Base-by-base conservation (phyloP, 2,797 vertebrate genomes). In the Pteropus rufus region DNA sequence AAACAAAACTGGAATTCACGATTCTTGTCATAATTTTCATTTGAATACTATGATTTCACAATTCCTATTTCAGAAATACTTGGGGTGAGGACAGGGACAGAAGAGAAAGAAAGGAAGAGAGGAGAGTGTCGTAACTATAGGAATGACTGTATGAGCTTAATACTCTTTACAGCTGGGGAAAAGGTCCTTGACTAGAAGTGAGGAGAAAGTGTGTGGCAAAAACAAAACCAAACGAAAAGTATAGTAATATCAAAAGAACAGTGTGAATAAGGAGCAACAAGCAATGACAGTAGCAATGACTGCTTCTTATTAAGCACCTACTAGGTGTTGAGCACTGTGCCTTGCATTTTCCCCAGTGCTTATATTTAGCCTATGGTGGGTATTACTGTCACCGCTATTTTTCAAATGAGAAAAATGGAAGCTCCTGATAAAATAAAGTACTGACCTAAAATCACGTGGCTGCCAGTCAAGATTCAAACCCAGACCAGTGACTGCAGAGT, bases 1-100 rank as follows among this genome's bases (percentile, higher is more conserved):
- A 3, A 31, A n/a, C 60, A 65, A 31, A 49, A 46, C 46, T 54
- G 9, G 23, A 67, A 58, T 7, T 65, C 36, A 39, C 29, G 8
- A 31, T 31, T 76, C 44, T 86, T 2, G 15, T 70, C 24, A 36
- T 29, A 49, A 81, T 67, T 92, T 96, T 70, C 7, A 92, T 65
- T 67, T 79, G 54, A 89, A 54, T 49, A 19, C 6, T 58, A 58
- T 29, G 34, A 92, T 73, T 19, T 81, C 24, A 39, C 5, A 46
- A 70, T 83, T 79, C 6, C 2, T 19, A 72, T 23, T 58, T 90
- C n/a, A 92, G 62, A 7, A 58, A 56, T 76, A 49, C 12, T 49
- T 87, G 34, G 34, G 31, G 23, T 6, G 36, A 34, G 36, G 6
- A 64, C 52, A 52, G 26, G 19, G 1, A 64, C 5, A 84, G 14